phyloP scores from a whole-genome alignment of 1,140 invertebrate species.

The Leptinotarsa defecta region DNA sequence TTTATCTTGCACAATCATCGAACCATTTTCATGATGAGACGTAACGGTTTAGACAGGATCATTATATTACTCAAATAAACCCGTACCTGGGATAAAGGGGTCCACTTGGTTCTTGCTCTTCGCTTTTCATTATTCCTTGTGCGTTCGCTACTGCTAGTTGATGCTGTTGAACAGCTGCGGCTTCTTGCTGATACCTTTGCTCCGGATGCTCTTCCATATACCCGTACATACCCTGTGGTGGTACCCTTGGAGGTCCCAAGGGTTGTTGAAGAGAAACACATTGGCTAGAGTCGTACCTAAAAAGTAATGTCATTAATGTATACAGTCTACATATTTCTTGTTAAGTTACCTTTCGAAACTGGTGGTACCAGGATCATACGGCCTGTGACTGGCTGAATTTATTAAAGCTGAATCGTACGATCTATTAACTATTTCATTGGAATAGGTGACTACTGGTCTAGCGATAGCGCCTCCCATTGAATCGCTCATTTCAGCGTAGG shows the following conservation, averaged over 20 bases:
- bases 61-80: background rate
- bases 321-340: background rate
- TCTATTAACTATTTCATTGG: slow-evolving; percentile 62
- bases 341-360: slow-evolving; percentile 68
- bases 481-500: slow-evolving; percentile 60
- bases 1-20: too few species aligned
- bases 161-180: slow-evolving; percentile 62
- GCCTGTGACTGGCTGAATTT: slow-evolving; percentile 62
- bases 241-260: slow-evolving; percentile 62
- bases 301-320: background rate
- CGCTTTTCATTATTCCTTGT: slow-evolving; percentile 67
- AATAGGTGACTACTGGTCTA: slow-evolving; percentile 67
- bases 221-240: slow-evolving; percentile 58
- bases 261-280: slow-evolving; percentile 64
- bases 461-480: slow-evolving; percentile 58
- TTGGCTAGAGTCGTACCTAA: slow-evolving; percentile 56
- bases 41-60: too few species aligned
- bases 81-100: slow-evolving; percentile 73
- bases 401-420: slow-evolving; percentile 55
- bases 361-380: slow-evolving; percentile 64
- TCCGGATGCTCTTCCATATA: slow-evolving; percentile 62
- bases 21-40: too few species aligned
- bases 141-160: slow-evolving; percentile 64
- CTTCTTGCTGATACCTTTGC: slow-evolving; percentile 67
- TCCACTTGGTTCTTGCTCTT: slow-evolving; percentile 62